Percentiles rank a stretch among this genome's conserved stretches.
Conservation (phyloP, 2,113 vertebrate genomes). For the Centropus unirufus region DNA sequence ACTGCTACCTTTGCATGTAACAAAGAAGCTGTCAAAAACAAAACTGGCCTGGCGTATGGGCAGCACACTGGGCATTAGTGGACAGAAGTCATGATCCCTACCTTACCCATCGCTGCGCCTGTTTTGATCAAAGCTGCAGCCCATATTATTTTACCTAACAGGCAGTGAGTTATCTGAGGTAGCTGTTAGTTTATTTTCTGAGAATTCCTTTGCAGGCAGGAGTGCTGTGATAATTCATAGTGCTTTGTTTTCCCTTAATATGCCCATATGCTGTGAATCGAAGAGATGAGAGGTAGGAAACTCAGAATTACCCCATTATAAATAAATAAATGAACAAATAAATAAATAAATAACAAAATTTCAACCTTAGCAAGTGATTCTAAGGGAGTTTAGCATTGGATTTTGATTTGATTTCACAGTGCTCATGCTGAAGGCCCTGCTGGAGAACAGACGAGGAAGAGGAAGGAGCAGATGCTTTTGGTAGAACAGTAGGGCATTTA, state of each 20-base stretch:
- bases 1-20: slow-evolving; percentile 78
- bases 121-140: slow-evolving; percentile 15
- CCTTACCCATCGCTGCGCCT: slow-evolving; percentile 28
- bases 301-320: background rate
- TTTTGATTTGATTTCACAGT: slow-evolving; percentile 69
- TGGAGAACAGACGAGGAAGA: slow-evolving; percentile 43
- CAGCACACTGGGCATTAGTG: background rate
- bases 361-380: slow-evolving; percentile 25
- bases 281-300: background rate
- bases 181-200: background rate
- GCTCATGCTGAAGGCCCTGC: slow-evolving; percentile 51
- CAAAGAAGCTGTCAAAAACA: slow-evolving; percentile 59
- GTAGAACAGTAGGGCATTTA: slow-evolving; percentile 76
- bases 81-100: slow-evolving; percentile 14
- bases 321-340: background rate
- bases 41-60: background rate
- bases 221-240: background rate
- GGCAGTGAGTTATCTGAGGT: background rate
- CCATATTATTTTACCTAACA: background rate
- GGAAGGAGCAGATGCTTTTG: slow-evolving; percentile 76
- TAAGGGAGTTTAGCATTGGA: slow-evolving; percentile 28
- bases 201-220: background rate
- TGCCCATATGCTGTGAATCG: background rate
- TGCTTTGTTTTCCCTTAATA: background rate
- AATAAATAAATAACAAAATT: background rate